Percentiles rank a stretch among this genome's conserved stretches.
These are phyloP conservation scores for Cricetomys ansorgei DNA, from an alignment of 2,113 vertebrate species.

Conservation along the genomic window DNA sequence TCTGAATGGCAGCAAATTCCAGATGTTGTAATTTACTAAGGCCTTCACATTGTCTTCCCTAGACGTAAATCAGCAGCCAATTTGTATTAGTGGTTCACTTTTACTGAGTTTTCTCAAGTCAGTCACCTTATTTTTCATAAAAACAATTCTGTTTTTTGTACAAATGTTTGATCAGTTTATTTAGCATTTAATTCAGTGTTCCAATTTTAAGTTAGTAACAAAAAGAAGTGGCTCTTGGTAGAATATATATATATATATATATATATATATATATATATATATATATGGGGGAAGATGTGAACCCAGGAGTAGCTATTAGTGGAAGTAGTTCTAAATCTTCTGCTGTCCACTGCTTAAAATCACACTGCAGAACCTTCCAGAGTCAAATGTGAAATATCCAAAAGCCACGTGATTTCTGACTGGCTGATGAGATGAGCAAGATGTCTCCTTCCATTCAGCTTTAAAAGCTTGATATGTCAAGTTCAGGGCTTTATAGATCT, in stretches of 20 bases:
- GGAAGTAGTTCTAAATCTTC: conserved; percentile 42
- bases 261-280: too few species aligned
- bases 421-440: conserved; percentile 56
- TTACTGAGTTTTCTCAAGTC: conserved; percentile 32
- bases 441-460: conserved; percentile 73
- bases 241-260: too few species aligned
- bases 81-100: neutral
- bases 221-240: neutral
- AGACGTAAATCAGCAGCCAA: neutral
- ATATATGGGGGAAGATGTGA: neutral
- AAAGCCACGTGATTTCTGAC: conserved; percentile 57
- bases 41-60: conserved; percentile 1
- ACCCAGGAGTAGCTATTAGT: neutral
- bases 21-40: neutral
- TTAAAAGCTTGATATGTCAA: conserved; percentile 67
- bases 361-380: conserved; percentile 44
- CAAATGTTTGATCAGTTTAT: conserved; percentile 26
- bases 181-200: conserved; percentile 39
- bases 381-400: conserved; percentile 55
- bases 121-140: conserved; percentile 46
- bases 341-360: conserved; percentile 25
- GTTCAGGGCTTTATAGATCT: conserved; percentile 62
- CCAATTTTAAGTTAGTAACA: conserved; percentile 19
- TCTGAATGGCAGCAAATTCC: conserved; percentile 18
- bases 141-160: neutral